Evolutionary conservation across 2,113 vertebrate genomes (phyloP), one percentile per base, ranked within the genome.

Genomic region (Murina feae): DNA sequence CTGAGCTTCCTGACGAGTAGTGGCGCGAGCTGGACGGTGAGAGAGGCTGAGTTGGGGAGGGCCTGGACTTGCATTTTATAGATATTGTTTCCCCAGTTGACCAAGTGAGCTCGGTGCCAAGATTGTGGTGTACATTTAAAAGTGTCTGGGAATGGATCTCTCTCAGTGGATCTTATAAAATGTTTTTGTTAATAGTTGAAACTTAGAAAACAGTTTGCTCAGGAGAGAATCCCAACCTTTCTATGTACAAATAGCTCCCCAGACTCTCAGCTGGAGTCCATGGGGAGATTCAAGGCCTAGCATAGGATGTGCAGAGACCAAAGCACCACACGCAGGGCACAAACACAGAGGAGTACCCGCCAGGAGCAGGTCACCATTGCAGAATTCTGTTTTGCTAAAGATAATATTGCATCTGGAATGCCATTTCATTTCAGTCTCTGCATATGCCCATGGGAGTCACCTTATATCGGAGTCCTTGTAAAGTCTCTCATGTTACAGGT

Each of bases 211-310:
- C 20, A 25, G 4, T 72, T 72, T 90, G 69, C 65, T 91, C 28
- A 55, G 51, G 35, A 95, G 63, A 94, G 72, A 90, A 81, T 81
- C 25, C 35, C 76, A 76, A 74, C 17, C 81, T 92, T 95, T 63
- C 68, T 42, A 53, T 78, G 74, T 30, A 88, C 83, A 80, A 74
- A 35, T 25, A 82, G 89, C 47, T 82, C 66, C 39, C 68, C 21
- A 90, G 76, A 58, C 5, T 58, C 79, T 92, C 13, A 84, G n/a
- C 74, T 63, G 80, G 25, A 47, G n/a, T 95, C 44, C n/a, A 37
- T 37, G 72, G 68, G 76, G 83, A 85, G 32, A 42, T 10, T 63
- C 23, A 23, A 79, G 42, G 66, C 10, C 1, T 39, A 66, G 75
- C n/a, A 37, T 51, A 71, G 12, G n/a, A 14, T 74, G 32, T 74